Evolutionary conservation across 2,797 vertebrate genomes (phyloP).

Genomic region (Paguma larvata): DNA sequence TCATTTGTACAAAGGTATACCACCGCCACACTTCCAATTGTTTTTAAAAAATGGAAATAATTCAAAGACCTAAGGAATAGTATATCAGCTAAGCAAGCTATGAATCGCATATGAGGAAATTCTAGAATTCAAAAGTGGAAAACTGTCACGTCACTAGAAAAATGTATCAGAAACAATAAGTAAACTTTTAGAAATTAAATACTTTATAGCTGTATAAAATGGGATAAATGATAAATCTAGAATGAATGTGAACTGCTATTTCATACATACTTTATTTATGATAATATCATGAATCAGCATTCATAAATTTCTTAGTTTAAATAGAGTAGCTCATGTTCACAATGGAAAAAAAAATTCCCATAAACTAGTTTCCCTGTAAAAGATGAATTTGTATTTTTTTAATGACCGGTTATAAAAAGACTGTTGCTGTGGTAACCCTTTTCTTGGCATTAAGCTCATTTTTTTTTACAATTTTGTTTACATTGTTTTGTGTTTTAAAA

Average conservation of each 20-base stretch:
- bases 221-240: not conserved
- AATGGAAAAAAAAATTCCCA: not conserved
- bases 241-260: not conserved
- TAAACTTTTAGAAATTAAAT: not conserved
- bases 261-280: not conserved
- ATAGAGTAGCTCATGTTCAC: conserved; percentile 35
- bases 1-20: not conserved
- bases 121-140: not conserved
- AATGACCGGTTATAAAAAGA: not conserved
- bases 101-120: not conserved
- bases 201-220: conserved; percentile 27
- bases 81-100: conserved; percentile 34
- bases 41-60: not conserved
- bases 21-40: not conserved
- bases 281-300: not conserved
- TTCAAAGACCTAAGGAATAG: not conserved
- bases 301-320: conserved; percentile 45
- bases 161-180: not conserved
- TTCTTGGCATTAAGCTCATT: not conserved
- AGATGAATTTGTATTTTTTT: not conserved
- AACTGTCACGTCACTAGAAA: not conserved
- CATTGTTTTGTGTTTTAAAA: conserved; percentile 18
- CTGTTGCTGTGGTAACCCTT: conserved; percentile 40
- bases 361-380: conserved; percentile 33
- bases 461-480: conserved; percentile 14